Base-by-base conservation (phyloP, 2,888 invertebrate genomes). In the Poecilus cupreus region DNA sequence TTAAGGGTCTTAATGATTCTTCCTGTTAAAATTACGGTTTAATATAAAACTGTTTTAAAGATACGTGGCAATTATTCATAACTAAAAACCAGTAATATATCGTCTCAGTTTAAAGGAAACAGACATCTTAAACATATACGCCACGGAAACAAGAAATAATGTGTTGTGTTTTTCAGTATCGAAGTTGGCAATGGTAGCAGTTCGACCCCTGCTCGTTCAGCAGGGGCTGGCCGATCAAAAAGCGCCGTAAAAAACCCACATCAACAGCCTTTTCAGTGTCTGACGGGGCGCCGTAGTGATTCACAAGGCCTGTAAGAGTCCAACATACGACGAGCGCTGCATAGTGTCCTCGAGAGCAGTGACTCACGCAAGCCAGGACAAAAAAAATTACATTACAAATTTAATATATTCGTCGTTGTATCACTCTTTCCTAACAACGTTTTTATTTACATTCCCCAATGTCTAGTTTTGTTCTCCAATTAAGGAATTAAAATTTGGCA, bases 251-350 rank as follows among this genome's bases (percentile, higher is more conserved):
- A 77, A 57, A 57, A 77, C 57, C 57, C 57, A 46, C 64, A 46
- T 78, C 78, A 57, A 77, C 57, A 57, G 57, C 77, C 78, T 64
- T 57, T 64, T 64, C 78, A 60, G 39, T 77, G 64, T 46, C 51
- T 49, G 32, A 74, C 51, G 74, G 43, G 26, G 49, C 49, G 49
- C 78, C 22, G 64, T 78, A 46, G 39, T 64, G 64, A 78, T 78
- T 78, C 78, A 26, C 64, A 64, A 60, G 64, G 22, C 13, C 37
- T 46, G 4, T 32, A 32, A n/a, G n/a, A n/a, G n/a, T n/a, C 32
- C 6, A 32, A 5, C 4, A 32, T 3, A 32, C 32, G 4, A 32
- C 32, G 32, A 1, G 5, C 32, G 32, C 32, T n/a, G n/a, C n/a
- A n/a, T n/a, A n/a, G n/a, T n/a, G 32, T 5, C 32, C 32, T 32